Conservation (phyloP, 2,113 vertebrate species). For the Bettongia penicillata region DNA sequence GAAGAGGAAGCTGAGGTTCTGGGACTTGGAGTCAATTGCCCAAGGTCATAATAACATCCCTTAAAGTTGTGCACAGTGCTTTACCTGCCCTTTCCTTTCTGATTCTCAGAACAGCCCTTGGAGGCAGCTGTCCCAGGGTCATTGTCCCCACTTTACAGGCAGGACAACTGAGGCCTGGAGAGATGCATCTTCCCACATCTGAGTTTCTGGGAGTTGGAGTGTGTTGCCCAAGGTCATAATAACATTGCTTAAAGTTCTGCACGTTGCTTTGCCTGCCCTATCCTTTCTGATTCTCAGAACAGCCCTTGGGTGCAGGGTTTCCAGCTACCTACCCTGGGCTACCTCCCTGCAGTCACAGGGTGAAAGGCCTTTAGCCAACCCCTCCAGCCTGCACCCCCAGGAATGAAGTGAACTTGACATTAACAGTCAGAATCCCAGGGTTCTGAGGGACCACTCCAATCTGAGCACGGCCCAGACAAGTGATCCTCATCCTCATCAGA, state of each 20-base stretch:
- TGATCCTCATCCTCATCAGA: background rate
- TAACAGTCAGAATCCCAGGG: background rate
- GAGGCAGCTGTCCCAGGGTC: background rate
- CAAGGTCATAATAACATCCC: too few species aligned
- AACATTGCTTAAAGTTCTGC: too few species aligned
- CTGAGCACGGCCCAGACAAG: background rate
- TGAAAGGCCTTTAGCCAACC: too few species aligned
- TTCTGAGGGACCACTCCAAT: too few species aligned
- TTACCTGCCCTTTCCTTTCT: background rate
- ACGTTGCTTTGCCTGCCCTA: too few species aligned
- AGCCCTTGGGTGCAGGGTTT: background rate
- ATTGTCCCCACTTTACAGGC: background rate
- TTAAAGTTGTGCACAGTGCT: too few species aligned
- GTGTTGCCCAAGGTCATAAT: background rate
- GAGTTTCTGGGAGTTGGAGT: background rate
- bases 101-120: background rate
- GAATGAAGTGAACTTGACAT: background rate
- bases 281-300: background rate
- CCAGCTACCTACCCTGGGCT: too few species aligned
- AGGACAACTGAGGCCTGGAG: background rate
- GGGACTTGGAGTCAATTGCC: background rate
- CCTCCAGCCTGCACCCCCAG: background rate
- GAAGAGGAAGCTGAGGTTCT: background rate
- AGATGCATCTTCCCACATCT: rapidly evolving
- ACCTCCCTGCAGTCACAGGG: too few species aligned